Base-by-base conservation (phyloP, 2,888 invertebrate species). In the Drosophila monieri region DNA sequence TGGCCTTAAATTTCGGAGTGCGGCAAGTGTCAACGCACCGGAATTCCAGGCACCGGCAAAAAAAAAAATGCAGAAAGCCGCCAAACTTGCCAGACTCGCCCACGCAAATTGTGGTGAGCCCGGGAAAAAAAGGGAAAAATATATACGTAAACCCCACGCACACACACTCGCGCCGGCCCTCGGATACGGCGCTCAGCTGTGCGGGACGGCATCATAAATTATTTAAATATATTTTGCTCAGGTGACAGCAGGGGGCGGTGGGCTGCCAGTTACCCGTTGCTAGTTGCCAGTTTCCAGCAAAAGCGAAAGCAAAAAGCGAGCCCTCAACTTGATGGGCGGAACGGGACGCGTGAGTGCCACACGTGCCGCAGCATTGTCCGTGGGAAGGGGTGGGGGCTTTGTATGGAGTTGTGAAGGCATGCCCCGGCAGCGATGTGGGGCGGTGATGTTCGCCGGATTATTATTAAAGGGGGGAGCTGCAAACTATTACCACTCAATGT, bases 141-240 rank as follows among this genome's bases (percentile, higher is more conserved):
- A 53, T 44, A 32, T 15, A 41, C 37, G 53, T 39, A 25, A 18
- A 43, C 18, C 72, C 39, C 47, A 25, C 15, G 41, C 35, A 37
- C 67, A 49, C 25, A 14, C 44, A 35, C 49, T 35, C 37, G 10
- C 25, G 23, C 23, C 27, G 32, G 10, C 14, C 68, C 55, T 55
- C 55, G 21, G 43, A 56, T 49, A 49, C 44, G 43, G 55, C 48
- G 57, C 72, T 72, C 77, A 86, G 84, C 87, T 84, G 73, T 75
- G 70, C 64, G 49, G 61, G 61, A 57, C 69, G 70, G 81, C 85
- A 65, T 76, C 76, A 85, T 87, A 87, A 87, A 80, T 81, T 85
- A 87, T 87, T 81, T 78, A 81, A 87, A 80, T 84, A 71, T 86
- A 71, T 86, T 72, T 64, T 53, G 58, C 54, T 54, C 73, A 71